Evolutionary conservation across 2,888 invertebrate species (phyloP).

Genomic region (Lasiommata megera): DNA sequence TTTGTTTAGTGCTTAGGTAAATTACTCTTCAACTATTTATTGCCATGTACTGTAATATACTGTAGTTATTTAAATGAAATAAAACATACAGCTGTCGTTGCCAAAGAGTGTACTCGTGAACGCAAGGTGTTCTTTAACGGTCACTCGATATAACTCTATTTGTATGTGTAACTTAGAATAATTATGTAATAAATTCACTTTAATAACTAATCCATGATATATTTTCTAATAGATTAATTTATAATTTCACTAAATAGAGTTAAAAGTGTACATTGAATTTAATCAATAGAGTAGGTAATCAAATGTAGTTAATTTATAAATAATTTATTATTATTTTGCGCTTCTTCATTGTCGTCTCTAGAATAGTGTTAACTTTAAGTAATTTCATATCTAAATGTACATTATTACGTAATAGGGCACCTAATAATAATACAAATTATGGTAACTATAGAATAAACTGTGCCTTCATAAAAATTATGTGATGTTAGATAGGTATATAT

Average conservation of each 20-base stretch:
- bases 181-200: background rate
- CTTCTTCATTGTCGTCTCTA: background rate
- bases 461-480: conserved; percentile 67
- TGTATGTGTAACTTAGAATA: conserved; percentile 7
- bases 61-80: conserved; percentile 31
- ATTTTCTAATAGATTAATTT: background rate
- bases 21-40: conserved; percentile 45
- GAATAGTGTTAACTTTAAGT: background rate
- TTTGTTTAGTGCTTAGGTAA: conserved; percentile 26
- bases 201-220: background rate
- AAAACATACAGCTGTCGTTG: conserved; percentile 74
- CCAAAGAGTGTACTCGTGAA: conserved; percentile 66
- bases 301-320: background rate
- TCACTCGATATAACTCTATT: conserved; percentile 37
- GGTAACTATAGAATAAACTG: conserved; percentile 41
- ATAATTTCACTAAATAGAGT: background rate
- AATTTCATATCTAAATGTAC: conserved; percentile 25
- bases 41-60: conserved; percentile 44
- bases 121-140: conserved; percentile 78
- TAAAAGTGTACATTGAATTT: background rate
- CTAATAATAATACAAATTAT: conserved; percentile 49
- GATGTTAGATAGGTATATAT: conserved; percentile 55
- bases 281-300: background rate
- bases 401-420: conserved; percentile 49
- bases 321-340: background rate